Evolutionary conservation across 1,140 invertebrate genomes (phyloP).

Genomic region (Battus philenor): DNA sequence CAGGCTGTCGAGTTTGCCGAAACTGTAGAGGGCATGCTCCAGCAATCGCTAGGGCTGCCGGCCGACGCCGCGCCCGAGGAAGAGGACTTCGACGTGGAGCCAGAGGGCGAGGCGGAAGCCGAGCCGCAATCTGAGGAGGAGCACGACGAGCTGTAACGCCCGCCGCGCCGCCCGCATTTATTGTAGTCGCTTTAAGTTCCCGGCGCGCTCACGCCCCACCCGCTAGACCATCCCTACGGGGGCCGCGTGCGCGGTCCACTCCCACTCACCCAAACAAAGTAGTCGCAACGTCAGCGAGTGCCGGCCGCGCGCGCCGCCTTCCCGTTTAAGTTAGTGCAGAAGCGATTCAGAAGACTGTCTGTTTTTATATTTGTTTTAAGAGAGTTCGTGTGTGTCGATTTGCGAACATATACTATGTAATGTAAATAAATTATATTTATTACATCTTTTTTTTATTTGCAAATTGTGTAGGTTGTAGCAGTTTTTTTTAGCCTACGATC

Average conservation of each 20-base stretch:
- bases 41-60: slow-evolving; percentile 44
- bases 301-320: no score
- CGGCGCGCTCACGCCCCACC: no score
- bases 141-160: slow-evolving; percentile 33
- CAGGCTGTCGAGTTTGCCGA: slow-evolving; percentile 55
- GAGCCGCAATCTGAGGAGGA: slow-evolving; percentile 26
- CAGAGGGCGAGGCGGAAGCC: slow-evolving; percentile 25
- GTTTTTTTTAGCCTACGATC: no score
- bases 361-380: slow-evolving; percentile 23
- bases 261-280: no score
- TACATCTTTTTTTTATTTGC: no score
- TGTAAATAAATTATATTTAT: slow-evolving; percentile 47
- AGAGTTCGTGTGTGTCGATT: slow-evolving; percentile 19
- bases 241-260: background rate
- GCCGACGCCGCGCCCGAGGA: slow-evolving; percentile 37
- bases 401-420: slow-evolving; percentile 11
- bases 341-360: slow-evolving; percentile 13
- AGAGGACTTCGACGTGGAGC: slow-evolving; percentile 17
- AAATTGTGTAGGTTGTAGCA: no score
- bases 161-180: slow-evolving; percentile 15
- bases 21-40: slow-evolving; percentile 53
- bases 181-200: background rate
- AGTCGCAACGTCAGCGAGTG: no score
- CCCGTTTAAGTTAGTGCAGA: slow-evolving; percentile 6
- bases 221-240: no score